Base-by-base conservation (phyloP, 2,113 vertebrate species). In the Charadrius vociferus region DNA sequence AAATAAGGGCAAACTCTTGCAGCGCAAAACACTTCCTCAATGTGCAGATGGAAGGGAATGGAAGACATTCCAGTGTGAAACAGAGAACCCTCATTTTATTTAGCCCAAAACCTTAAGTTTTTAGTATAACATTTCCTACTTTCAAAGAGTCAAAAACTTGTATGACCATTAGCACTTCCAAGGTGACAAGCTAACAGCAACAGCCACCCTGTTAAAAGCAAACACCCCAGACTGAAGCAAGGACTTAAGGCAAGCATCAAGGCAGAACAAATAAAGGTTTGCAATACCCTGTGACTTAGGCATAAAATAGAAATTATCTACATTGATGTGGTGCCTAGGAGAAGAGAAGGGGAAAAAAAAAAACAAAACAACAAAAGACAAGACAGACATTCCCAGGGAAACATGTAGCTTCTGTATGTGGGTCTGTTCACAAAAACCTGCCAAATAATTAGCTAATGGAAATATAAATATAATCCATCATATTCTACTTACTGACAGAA, bases 1-100 rank as follows among this genome's bases (percentile, higher is more conserved):
- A 56, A n/a, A 6, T 10, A 41, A 63, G 39, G 24, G 29, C 29
- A 65, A 65, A 61, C 20, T 53, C 70, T 7, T 6, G 36, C 16
- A 30, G 43, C 0, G 0, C 30, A 62, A 77, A 89, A 70, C 34
- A 21, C 14, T 14, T 29, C 37, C 53, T 68, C 32, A 19, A 1
- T 0, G 41, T 19, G 37, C 16, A 58, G 34, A 81, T 26, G 24
- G 24, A 83, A 36, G 14, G 23, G 50, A 61, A 80, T 3, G 21
- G 21, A 75, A 91, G 20, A 68, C 3, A n/a, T n/a, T n/a, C n/a
- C 7, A 67, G 6, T 3, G 22, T 1, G 2, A 41, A 86, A n/a
- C 26, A 52, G 8, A 59, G 26, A 73, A 36, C 7, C 67, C 61
- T 22, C 27, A 14, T 29, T 59, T 81, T 30, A 37, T 14, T 59